Base-by-base conservation (phyloP, 2,888 invertebrate species). In the Cantharis flavilabris region DNA sequence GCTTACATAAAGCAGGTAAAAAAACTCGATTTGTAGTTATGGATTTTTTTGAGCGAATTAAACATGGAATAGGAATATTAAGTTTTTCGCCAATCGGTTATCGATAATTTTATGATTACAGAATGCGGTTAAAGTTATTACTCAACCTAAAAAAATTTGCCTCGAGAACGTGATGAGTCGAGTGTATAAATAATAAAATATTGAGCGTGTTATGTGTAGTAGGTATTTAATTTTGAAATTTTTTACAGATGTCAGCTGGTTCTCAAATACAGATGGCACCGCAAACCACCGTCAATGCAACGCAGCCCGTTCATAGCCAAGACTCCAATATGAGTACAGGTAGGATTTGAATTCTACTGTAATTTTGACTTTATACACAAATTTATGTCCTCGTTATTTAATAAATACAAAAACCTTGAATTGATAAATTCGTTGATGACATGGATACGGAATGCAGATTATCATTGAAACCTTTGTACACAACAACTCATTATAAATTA, bases 241-340 rank as follows among this genome's bases (percentile, higher is more conserved):
- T 86, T 84, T 93, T 93, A 86, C 92, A 96, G 96, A 96, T 96
- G 96, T 96, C 96, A 93, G 96, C 96, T 93, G 96, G 96, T 92
- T 95, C 96, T 92, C 96, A 96, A 94, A 94, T 96, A 94, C 96
- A 96, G 94, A 96, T 96, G 96, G 96, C 96, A 94, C 96, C 96
- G 91, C 96, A 96, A 93, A 94, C 95, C 90, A 94, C 95, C 90
- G 92, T 94, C 92, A 94, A 93, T 92, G 93, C 94, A 88, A 90
- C 91, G 89, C 94, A 94, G 92, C 93, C 95, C 90, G 93, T 93
- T 91, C 94, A 95, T 92, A 97, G 94, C 93, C 97, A 97, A 92
- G 97, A 97, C 93, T 97, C 97, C 91, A 97, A 97, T 93, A 96
- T 97, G 95, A 97, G 97, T 93, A 97, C 97, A 92, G 95, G 95